Evolutionary conservation across 2,113 vertebrate species (phyloP), one percentile per base, ranked within the genome.

Genomic region (Phainopepla nitens): DNA sequence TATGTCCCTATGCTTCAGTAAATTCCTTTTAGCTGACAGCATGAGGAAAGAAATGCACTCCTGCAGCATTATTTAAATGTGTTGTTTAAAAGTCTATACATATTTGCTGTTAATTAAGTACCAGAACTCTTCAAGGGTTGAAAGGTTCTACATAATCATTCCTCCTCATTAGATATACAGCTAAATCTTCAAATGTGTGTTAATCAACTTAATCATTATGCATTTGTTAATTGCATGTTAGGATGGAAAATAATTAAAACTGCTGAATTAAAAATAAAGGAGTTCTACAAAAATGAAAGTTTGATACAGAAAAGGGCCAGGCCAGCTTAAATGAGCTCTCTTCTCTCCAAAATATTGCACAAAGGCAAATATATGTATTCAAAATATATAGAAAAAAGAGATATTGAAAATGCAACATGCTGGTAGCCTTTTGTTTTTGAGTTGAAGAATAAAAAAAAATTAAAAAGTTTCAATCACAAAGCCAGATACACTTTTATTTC

Each of bases 161-260:
- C 58, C 45, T 93, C 77, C 88, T 97, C 95, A 96, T 96, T 96
- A 96, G 93, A 82, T 64, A 96, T 68, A 96, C 91, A 93, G 90
- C 93, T 92, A 93, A 93, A 93, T 93, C 94, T 96, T 97, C 93
- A 97, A 96, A 97, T 91, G 72, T 90, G 77, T 93, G 91, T 93
- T 97, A 96, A 96, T 97, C 93, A 97, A 94, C 93, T 90, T 96
- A 96, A 95, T 94, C 93, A 95, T 92, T 95, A 96, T 96, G 94
- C 92, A 87, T 92, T 97, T 97, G 91, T 95, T 97, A 97, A 97
- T 95, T 96, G 93, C 82, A 94, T 33, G 39, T 89, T 96, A 87
- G 91, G 88, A 95, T 49, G 89, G 77, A 96, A 97, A 97, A 96
- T 94, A 97, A 96, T 93, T 96, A 96, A 93, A 97, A 87, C 50